Evolutionary conservation across 2,888 invertebrate genomes (phyloP).

Genomic region (Hyppa rectilinea): DNA sequence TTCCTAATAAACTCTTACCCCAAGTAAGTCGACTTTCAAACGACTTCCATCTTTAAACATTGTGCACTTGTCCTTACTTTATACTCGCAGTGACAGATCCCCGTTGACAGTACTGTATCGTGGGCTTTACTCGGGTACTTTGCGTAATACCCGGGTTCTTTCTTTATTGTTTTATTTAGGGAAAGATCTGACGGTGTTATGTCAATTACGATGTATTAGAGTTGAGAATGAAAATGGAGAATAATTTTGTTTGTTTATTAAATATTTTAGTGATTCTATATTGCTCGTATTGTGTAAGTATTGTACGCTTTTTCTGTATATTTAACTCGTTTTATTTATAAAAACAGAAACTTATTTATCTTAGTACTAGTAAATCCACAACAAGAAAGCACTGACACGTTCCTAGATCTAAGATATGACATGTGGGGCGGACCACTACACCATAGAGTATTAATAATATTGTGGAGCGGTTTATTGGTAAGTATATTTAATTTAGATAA

Average conservation of each 20-base stretch:
- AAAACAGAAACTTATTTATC: constrained; percentile 23
- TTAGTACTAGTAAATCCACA: constrained; percentile 25
- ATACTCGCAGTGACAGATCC: constrained; percentile 55
- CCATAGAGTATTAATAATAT: constrained; percentile 3
- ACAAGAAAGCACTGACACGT: constrained; percentile 41
- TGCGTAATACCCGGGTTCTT: constrained; percentile 32
- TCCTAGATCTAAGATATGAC: constrained; percentile 39
- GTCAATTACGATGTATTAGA: constrained; percentile 42
- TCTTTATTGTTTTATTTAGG: constrained; percentile 52
- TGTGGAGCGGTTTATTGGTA: too few species aligned
- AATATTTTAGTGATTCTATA: neutral
- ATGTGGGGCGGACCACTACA: constrained; percentile 3
- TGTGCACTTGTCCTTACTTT: constrained; percentile 43
- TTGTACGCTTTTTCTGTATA: too few species aligned
- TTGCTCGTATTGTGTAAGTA: neutral
- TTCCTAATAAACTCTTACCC: neutral
- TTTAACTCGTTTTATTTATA: too few species aligned
- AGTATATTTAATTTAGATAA: too few species aligned
- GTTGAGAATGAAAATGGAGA: neutral
- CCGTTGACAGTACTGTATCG: constrained; percentile 57
- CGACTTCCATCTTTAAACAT: constrained; percentile 1
- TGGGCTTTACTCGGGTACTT: constrained; percentile 38
- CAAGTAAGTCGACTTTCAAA: constrained; percentile 1
- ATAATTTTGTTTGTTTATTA: neutral
- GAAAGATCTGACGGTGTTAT: constrained; percentile 30